Percentiles rank a stretch among this genome's conserved stretches.
phyloP scores from a whole-genome alignment of 2,888 invertebrate species.

The Sphaeridia pumilis region DNA sequence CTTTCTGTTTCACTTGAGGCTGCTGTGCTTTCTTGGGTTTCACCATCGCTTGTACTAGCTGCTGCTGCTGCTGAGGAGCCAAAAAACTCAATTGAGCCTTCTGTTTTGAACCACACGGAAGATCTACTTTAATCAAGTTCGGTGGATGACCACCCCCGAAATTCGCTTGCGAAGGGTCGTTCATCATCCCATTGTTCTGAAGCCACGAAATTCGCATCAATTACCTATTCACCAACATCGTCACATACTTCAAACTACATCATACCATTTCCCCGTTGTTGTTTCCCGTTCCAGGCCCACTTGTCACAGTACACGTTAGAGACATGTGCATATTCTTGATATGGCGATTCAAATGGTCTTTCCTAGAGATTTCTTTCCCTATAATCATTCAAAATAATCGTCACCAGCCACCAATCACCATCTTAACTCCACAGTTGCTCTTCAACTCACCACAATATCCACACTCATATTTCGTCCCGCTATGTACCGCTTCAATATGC shows the following conservation, averaged over 20 bases:
- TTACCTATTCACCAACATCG: too few relatives aligned
- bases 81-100: slow-evolving; percentile 27
- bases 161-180: too few relatives aligned
- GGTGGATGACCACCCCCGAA: slow-evolving; percentile 2
- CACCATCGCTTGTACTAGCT: too few relatives aligned
- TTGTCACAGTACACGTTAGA: slow-evolving; percentile 4
- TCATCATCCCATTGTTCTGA: too few relatives aligned
- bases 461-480: slow-evolving; percentile 27
- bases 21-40: slow-evolving; percentile 2
- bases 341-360: slow-evolving; percentile 30
- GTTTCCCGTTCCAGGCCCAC: slow-evolving; percentile 1
- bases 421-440: neutral
- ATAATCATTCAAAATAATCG: neutral
- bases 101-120: slow-evolving; percentile 17
- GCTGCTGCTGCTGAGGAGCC: slow-evolving; percentile 14
- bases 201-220: neutral
- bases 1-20: slow-evolving; percentile 1
- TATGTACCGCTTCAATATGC: slow-evolving; percentile 30
- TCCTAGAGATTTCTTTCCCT: slow-evolving; percentile 22
- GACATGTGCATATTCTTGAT: slow-evolving; percentile 32
- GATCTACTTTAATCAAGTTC: slow-evolving; percentile 14
- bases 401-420: too few relatives aligned
- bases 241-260: too few relatives aligned
- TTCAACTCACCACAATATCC: slow-evolving; percentile 22
- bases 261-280: neutral